Conservation (phyloP, 2,888 invertebrate species). For the Mamestra brassicae region DNA sequence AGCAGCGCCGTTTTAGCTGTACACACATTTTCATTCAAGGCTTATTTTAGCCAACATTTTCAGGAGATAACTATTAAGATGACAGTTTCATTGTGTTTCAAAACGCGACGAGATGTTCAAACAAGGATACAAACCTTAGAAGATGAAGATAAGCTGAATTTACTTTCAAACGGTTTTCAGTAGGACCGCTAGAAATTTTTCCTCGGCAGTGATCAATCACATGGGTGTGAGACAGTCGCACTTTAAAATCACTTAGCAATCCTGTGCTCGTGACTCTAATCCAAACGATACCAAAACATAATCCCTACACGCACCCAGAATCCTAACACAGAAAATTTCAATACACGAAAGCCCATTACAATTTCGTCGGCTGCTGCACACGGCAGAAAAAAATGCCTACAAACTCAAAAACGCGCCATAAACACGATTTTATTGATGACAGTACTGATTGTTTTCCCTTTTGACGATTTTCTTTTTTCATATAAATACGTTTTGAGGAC, state of each 20-base stretch:
- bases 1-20: background rate
- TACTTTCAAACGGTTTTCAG: background rate
- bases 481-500: slow-evolving; percentile 37
- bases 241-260: background rate
- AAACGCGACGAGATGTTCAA: background rate
- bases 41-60: background rate
- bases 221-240: background rate
- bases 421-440: slow-evolving; percentile 61
- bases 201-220: slow-evolving; percentile 5
- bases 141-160: background rate
- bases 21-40: background rate
- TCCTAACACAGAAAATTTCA: slow-evolving; percentile 52
- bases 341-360: slow-evolving; percentile 60
- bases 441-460: slow-evolving; percentile 52
- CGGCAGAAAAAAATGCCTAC: slow-evolving; percentile 48
- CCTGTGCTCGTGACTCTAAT: slow-evolving; percentile 1
- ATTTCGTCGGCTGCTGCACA: slow-evolving; percentile 62
- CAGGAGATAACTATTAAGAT: background rate
- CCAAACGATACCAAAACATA: slow-evolving; percentile 19
- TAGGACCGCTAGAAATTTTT: background rate
- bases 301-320: slow-evolving; percentile 9
- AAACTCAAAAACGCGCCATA: slow-evolving; percentile 33
- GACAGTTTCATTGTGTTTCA: background rate
- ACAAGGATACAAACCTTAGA: background rate
- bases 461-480: slow-evolving; percentile 35